Conservation (phyloP, 2,113 vertebrate genomes). For the Halichoeres trimaculatus region DNA sequence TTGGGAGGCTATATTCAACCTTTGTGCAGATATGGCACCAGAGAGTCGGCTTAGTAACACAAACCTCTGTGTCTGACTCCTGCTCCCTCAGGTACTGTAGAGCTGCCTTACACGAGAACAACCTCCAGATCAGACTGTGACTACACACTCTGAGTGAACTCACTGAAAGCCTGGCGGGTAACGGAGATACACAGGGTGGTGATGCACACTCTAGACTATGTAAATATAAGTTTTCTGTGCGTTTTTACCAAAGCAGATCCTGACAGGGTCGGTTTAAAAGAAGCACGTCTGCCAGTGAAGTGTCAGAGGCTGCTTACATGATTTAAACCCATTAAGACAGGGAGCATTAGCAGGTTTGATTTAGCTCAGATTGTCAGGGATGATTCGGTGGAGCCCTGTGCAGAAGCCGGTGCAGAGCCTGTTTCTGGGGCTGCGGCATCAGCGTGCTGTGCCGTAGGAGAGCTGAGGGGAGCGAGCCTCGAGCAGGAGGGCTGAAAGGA, state of each 20-base stretch:
- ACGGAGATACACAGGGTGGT: slow-evolving; percentile 27
- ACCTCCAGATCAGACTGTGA: slow-evolving; percentile 55
- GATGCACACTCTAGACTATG: slow-evolving; percentile 21
- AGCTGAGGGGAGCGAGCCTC: slow-evolving; percentile 52
- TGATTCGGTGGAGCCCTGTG: slow-evolving; percentile 6
- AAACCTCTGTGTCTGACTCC: slow-evolving; percentile 46
- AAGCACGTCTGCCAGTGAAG: slow-evolving; percentile 24
- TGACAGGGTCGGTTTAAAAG: slow-evolving; percentile 1
- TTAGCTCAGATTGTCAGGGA: slow-evolving; percentile 36
- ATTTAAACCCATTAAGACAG: slow-evolving; percentile 56
- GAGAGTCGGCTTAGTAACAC: slow-evolving; percentile 46
- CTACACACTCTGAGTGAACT: slow-evolving; percentile 47
- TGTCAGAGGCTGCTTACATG: slow-evolving; percentile 15
- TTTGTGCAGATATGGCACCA: slow-evolving; percentile 51
- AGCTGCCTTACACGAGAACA: slow-evolving; percentile 34
- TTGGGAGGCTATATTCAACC: slow-evolving; percentile 46
- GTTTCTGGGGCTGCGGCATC: slow-evolving; percentile 47
- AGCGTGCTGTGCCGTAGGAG: slow-evolving; percentile 17
- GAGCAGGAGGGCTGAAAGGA: slow-evolving; percentile 69
- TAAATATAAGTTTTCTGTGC: slow-evolving; percentile 39
- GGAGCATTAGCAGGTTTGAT: slow-evolving; percentile 35
- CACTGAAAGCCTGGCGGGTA: slow-evolving; percentile 34
- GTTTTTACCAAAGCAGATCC: not conserved
- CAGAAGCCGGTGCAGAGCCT: not conserved
- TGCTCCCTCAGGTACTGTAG: slow-evolving; percentile 42